These are phyloP conservation scores for Cataglyphis altisquamis DNA, from an alignment of 2,888 invertebrate genomes.

Conservation along the genomic window DNA sequence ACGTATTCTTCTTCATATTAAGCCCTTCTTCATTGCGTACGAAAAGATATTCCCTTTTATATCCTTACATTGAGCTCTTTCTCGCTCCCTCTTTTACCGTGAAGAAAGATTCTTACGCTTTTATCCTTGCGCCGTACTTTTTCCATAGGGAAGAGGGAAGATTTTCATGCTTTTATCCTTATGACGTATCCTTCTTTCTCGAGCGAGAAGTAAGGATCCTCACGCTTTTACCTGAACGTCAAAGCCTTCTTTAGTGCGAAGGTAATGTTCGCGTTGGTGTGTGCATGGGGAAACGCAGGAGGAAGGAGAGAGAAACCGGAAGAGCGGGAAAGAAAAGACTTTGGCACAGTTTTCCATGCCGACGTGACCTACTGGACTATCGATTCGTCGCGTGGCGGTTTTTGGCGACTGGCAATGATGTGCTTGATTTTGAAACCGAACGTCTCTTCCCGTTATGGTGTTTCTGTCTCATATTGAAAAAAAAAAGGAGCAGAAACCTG, in stretches of 20 bases:
- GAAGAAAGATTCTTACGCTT: slow-evolving; percentile 21
- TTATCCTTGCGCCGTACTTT: slow-evolving; percentile 6
- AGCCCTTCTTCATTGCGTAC: not conserved
- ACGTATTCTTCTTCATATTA: not conserved
- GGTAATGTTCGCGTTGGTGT: slow-evolving; percentile 15
- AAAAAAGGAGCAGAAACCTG: slow-evolving; percentile 31
- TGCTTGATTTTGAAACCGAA: slow-evolving; percentile 74
- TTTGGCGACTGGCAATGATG: slow-evolving; percentile 76
- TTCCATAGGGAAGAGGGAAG: not conserved
- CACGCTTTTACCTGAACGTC: slow-evolving; percentile 39
- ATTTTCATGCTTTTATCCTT: slow-evolving; percentile 29
- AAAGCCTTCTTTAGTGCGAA: slow-evolving; percentile 36
- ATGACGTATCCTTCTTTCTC: slow-evolving; percentile 22
- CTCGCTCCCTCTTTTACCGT: not conserved
- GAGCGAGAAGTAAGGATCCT: slow-evolving; percentile 26
- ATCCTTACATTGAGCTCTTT: not conserved
- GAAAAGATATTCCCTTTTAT: not conserved
- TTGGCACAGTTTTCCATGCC: slow-evolving; percentile 79
- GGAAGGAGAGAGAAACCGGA: slow-evolving; percentile 68
- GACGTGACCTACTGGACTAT: slow-evolving; percentile 83
- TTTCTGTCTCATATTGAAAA: slow-evolving; percentile 62
- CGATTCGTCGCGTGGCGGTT: slow-evolving; percentile 78
- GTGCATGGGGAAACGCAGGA: slow-evolving; percentile 13
- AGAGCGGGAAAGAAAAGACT: slow-evolving; percentile 73
- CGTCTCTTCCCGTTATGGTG: slow-evolving; percentile 48